Conservation (phyloP, 2,113 vertebrate species). For the Prunella himalayana region DNA sequence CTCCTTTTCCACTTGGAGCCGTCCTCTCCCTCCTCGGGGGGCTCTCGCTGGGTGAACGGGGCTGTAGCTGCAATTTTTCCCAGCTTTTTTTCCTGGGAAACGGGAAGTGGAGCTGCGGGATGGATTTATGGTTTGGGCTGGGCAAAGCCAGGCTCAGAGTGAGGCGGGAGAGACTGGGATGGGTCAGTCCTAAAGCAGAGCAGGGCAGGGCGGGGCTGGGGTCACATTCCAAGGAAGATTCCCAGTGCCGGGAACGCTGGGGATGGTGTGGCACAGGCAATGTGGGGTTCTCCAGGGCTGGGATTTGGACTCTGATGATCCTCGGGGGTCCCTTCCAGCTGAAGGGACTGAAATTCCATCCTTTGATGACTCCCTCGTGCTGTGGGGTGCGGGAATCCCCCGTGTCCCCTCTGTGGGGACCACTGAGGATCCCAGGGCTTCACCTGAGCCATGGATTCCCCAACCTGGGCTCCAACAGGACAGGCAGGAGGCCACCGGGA, state of each 20-base stretch:
- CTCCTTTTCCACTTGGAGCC: not conserved
- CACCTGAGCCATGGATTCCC: not conserved
- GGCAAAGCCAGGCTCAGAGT: not conserved
- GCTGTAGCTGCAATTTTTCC: not conserved
- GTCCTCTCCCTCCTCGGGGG: not conserved
- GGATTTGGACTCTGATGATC: too few relatives aligned
- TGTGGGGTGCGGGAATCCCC: not conserved
- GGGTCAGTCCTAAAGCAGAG: fast-evolving
- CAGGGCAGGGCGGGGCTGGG: not conserved
- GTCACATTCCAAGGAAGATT: not conserved
- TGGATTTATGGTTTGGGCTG: not conserved
- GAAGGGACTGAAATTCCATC: not conserved
- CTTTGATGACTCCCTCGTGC: not conserved
- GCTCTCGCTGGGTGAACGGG: not conserved
- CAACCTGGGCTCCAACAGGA: fast-evolving
- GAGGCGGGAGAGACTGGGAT: not conserved
- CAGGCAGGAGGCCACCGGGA: not conserved
- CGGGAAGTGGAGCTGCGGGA: not conserved
- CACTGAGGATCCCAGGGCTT: not conserved
- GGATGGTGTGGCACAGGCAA: fast-evolving
- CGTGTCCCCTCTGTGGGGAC: fast-evolving
- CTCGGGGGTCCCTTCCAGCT: not conserved
- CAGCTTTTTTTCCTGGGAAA: fast-evolving
- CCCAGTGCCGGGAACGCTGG: fast-evolving
- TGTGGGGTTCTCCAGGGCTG: not conserved